Percentiles rank a stretch among this genome's conserved stretches.
These are phyloP conservation scores for Drosophila pseudoobscura DNA, from an alignment of 1,140 invertebrate species.

Conservation along the genomic window DNA sequence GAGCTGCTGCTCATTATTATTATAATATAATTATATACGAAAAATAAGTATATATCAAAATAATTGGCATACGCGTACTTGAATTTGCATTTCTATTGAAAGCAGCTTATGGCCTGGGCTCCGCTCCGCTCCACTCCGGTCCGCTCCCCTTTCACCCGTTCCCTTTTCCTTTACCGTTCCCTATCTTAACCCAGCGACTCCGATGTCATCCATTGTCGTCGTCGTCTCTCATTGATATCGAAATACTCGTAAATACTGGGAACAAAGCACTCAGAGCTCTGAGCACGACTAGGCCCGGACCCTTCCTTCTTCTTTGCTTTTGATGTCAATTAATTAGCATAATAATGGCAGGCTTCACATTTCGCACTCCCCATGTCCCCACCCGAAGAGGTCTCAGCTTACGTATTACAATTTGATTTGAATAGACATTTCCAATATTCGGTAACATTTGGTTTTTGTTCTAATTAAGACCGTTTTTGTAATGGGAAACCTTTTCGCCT, in stretches of 20 bases:
- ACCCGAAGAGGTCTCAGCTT: conserved; percentile 18
- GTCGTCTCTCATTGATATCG: conserved; percentile 40
- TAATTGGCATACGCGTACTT: conserved; percentile 73
- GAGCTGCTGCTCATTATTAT: conserved; percentile 61
- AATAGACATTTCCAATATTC: conserved; percentile 55
- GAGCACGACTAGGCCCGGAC: conserved; percentile 3
- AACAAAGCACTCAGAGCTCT: conserved; percentile 13
- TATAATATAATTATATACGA: conserved; percentile 66
- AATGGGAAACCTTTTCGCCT: conserved; percentile 63
- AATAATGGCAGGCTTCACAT: conserved; percentile 77
- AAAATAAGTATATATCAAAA: conserved; percentile 67
- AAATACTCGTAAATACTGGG: conserved; percentile 31
- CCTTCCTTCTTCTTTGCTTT: conserved; percentile 34
- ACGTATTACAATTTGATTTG: conserved; percentile 67
- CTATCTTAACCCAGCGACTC: not conserved
- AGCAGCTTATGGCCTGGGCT: conserved; percentile 60
- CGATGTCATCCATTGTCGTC: conserved; percentile 30
- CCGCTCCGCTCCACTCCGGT: not conserved
- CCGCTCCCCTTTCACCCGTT: not conserved
- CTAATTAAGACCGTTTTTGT: conserved; percentile 75
- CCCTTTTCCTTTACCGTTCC: no score
- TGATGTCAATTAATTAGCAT: conserved; percentile 81
- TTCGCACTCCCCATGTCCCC: conserved; percentile 41
- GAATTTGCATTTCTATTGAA: conserved; percentile 80
- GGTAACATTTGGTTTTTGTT: conserved; percentile 67